Evolutionary conservation across 1,140 invertebrate species (phyloP).

Genomic region (Acromyrmex echinatior): DNA sequence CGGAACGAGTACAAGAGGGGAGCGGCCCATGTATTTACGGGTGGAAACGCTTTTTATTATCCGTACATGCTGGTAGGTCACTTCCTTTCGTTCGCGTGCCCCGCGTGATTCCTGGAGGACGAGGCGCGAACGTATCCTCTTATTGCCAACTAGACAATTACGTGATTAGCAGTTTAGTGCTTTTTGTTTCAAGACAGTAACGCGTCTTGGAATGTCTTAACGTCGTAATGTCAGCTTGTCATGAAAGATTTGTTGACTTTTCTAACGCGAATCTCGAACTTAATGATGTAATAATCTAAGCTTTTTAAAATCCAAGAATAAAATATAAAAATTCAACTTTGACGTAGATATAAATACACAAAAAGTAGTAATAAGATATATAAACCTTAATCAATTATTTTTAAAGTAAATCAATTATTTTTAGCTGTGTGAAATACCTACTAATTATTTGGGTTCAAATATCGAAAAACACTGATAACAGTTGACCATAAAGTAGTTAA

Average conservation of each 20-base stretch:
- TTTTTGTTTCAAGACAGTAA: constrained; percentile 43
- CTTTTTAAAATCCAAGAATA: background rate
- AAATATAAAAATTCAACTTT: background rate
- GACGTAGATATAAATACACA: background rate
- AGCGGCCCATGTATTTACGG: constrained; percentile 51
- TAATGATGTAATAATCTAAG: background rate
- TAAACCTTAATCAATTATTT: background rate
- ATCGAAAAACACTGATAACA: background rate
- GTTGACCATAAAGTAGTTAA: background rate
- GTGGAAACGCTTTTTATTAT: constrained; percentile 56
- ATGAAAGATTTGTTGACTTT: constrained; percentile 40
- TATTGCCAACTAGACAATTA: constrained; percentile 40
- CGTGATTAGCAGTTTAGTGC: constrained; percentile 51
- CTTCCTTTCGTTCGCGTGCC: constrained; percentile 55
- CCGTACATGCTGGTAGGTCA: constrained; percentile 53
- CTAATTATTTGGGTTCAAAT: background rate
- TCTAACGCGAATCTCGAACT: constrained; percentile 14
- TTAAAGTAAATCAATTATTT: background rate
- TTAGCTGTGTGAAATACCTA: background rate
- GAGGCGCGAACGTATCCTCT: constrained; percentile 29
- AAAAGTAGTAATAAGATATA: background rate
- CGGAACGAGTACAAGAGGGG: constrained; percentile 34
- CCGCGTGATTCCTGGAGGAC: constrained; percentile 37
- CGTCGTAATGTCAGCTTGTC: constrained; percentile 46
- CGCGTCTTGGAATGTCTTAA: constrained; percentile 9